Evolutionary conservation across 1,140 invertebrate genomes (phyloP).

Genomic region (Lasaia peninsularis): DNA sequence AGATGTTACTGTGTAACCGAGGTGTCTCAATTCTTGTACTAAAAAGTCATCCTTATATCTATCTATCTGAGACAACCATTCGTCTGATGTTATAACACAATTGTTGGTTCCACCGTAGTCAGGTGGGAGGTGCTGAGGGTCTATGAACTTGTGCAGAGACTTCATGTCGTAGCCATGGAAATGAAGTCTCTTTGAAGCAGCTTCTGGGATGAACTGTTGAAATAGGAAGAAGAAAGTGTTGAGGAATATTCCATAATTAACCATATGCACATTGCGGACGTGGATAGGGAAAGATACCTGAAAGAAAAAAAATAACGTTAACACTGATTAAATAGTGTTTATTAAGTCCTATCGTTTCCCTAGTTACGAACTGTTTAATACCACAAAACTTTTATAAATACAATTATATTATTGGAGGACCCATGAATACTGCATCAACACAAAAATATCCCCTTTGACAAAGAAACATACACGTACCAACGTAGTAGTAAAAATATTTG

Average conservation of each 20-base stretch:
- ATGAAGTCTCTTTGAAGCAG: conserved; percentile 82
- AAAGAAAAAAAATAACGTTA: conserved; percentile 13
- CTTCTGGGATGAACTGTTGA: conserved; percentile 83
- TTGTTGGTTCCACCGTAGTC: conserved; percentile 82
- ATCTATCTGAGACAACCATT: conserved; percentile 53
- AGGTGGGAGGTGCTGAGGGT: conserved; percentile 83
- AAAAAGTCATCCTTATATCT: conserved; percentile 62
- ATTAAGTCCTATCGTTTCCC: no score
- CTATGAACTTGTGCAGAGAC: conserved; percentile 86
- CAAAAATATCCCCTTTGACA: no score
- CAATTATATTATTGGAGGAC: no score
- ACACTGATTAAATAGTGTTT: no score
- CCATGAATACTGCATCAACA: no score
- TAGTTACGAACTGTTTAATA: no score
- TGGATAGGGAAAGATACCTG: conserved; percentile 85
- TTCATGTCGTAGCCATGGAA: conserved; percentile 87
- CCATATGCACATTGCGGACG: conserved; percentile 84
- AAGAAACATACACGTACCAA: no score
- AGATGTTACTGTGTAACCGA: conserved; percentile 43
- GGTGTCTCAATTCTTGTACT: conserved; percentile 43
- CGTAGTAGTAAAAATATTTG: no score
- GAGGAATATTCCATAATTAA: conserved; percentile 87
- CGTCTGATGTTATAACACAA: conserved; percentile 43
- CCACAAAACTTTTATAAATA: no score
- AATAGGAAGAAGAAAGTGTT: conserved; percentile 84